Conservation (phyloP, 2,888 invertebrate species). For the Scelioninae gen. 2 region DNA sequence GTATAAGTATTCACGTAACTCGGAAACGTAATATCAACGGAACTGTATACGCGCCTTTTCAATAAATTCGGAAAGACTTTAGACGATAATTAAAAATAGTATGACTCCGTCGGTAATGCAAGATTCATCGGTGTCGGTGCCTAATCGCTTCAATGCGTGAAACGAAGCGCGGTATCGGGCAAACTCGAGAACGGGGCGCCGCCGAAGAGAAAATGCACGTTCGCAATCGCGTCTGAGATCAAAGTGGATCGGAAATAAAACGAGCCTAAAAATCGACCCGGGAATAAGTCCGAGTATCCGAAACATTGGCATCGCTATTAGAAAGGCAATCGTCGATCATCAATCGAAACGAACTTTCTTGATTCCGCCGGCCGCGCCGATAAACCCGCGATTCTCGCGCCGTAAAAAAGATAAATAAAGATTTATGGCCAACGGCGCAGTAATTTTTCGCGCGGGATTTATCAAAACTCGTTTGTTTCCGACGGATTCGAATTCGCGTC, state of each 20-base stretch:
- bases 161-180: too few relatives aligned
- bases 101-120: too few relatives aligned
- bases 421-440: conserved; percentile 35
- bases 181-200: too few relatives aligned
- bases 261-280: conserved; percentile 27
- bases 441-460: conserved; percentile 32
- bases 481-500: conserved; percentile 16
- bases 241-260: conserved; percentile 31
- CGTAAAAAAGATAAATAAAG: conserved; percentile 49
- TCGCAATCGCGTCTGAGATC: conserved; percentile 3
- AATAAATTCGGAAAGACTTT: too few relatives aligned
- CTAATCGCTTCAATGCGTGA: too few relatives aligned
- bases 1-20: too few relatives aligned
- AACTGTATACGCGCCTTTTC: too few relatives aligned
- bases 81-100: too few relatives aligned
- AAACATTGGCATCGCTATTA: conserved; percentile 34
- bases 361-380: conserved; percentile 44
- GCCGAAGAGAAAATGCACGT: conserved; percentile 16
- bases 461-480: conserved; percentile 50
- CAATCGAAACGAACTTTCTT: conserved; percentile 54
- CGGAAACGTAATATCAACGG: too few relatives aligned
- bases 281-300: conserved; percentile 36
- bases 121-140: too few relatives aligned
- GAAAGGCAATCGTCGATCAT: conserved; percentile 55
- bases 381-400: conserved; percentile 44